A percentile compares a stretch with the other conserved stretches of the same genome.
phyloP scores from a whole-genome alignment of 35 echinoderm and acorn worm species.

The Heliocidaris tuberculata region DNA sequence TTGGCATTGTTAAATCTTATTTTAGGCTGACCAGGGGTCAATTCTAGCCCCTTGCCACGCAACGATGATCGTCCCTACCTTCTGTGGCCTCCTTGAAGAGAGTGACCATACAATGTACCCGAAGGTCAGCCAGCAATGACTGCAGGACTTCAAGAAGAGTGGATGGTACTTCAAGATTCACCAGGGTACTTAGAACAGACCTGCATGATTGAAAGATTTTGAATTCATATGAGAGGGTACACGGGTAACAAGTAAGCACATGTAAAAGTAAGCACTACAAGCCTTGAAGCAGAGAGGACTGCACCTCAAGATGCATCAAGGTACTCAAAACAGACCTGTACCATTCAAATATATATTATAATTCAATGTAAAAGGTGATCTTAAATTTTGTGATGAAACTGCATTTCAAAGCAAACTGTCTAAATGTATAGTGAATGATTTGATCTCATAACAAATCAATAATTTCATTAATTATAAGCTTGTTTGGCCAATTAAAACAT shows the following conservation, averaged over 20 bases:
- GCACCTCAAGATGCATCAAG: slow-evolving; percentile 73
- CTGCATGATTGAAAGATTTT: slow-evolving; percentile 39
- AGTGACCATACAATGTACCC: slow-evolving; percentile 83
- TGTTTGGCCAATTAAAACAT: not conserved
- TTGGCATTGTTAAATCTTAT: too few relatives aligned
- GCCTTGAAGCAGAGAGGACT: slow-evolving; percentile 61
- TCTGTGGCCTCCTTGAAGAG: slow-evolving; percentile 92
- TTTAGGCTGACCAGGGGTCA: not conserved
- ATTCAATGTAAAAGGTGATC: not conserved
- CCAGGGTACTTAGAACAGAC: slow-evolving; percentile 72
- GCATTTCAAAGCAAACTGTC: too few relatives aligned
- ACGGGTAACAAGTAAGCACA: not conserved
- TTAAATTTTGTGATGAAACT: not conserved
- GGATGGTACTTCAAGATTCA: slow-evolving; percentile 78
- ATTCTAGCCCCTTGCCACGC: not conserved
- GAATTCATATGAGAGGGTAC: too few relatives aligned
- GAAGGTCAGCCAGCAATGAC: slow-evolving; percentile 73
- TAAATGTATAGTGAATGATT: not conserved
- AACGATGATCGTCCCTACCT: slow-evolving; percentile 39
- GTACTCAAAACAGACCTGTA: slow-evolving; percentile 71
- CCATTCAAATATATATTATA: not conserved
- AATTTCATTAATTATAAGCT: not conserved
- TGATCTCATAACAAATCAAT: not conserved
- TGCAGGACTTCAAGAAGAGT: slow-evolving; percentile 76
- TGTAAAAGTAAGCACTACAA: slow-evolving; percentile 68